A percentile compares a stretch with the other conserved stretches of the same genome.
These are phyloP conservation scores for Troglohyphantes excavatus DNA, from an alignment of 2,888 invertebrate genomes.

Conservation along the genomic window DNA sequence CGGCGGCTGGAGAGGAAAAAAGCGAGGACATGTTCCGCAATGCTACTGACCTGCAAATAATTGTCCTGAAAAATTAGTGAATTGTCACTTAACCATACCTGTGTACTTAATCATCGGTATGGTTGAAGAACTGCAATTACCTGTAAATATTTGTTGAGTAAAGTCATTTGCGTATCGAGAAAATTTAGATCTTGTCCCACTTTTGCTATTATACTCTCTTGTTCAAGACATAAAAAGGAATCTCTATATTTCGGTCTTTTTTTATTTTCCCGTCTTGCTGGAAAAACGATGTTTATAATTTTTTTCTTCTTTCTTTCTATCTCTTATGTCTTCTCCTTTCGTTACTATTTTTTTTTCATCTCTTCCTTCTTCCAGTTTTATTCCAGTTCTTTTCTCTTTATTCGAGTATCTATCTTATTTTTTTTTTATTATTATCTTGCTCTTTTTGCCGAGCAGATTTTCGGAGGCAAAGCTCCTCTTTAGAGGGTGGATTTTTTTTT, in stretches of 20 bases:
- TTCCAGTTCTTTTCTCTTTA: slow-evolving; percentile 58
- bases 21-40: too few species aligned
- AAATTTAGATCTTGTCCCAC: slow-evolving; percentile 18
- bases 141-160: too few species aligned
- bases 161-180: too few species aligned
- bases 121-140: too few species aligned
- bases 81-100: too few species aligned
- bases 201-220: slow-evolving; percentile 29
- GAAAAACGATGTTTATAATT: slow-evolving; percentile 76
- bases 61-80: too few species aligned
- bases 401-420: slow-evolving; percentile 53
- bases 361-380: slow-evolving; percentile 17
- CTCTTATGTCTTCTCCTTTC: slow-evolving; percentile 33
- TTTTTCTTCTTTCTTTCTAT: slow-evolving; percentile 33
- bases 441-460: slow-evolving; percentile 63
- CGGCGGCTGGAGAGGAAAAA: too few species aligned
- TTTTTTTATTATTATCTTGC: slow-evolving; percentile 9
- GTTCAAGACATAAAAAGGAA: slow-evolving; percentile 64
- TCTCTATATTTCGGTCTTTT: slow-evolving; percentile 72
- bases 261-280: slow-evolving; percentile 53
- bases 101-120: too few species aligned
- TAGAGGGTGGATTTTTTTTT: slow-evolving; percentile 43
- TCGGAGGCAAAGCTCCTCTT: slow-evolving; percentile 42
- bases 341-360: slow-evolving; percentile 7
- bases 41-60: too few species aligned